Evolutionary conservation across 2,113 vertebrate species (phyloP).

Genomic region (Ariopsis seemanni): DNA sequence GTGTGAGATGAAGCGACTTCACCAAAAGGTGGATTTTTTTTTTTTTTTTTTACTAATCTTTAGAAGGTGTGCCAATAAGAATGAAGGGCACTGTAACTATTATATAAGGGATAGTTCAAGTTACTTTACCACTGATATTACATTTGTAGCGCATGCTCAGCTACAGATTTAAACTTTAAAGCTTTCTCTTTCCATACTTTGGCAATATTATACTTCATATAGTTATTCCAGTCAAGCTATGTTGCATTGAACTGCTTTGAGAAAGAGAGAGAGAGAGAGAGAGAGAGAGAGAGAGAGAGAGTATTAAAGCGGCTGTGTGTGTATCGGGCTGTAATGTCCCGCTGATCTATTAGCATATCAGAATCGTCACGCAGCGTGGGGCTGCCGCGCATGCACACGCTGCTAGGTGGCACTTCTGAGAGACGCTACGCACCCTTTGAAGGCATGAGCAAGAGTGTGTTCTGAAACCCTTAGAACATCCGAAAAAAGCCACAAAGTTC

Average conservation of each 20-base stretch:
- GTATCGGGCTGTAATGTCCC: conserved; percentile 76
- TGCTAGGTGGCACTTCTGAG: conserved; percentile 83
- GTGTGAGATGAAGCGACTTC: too few species aligned
- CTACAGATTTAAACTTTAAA: conserved; percentile 6
- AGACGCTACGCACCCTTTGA: conserved; percentile 73
- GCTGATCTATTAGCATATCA: conserved; percentile 83
- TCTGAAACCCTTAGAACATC: conserved; percentile 71
- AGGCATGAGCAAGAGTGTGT: conserved; percentile 71
- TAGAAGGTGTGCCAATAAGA: too few species aligned
- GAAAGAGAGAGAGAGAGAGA: conserved; percentile 37
- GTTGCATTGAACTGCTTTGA: not conserved
- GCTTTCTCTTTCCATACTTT: conserved; percentile 1
- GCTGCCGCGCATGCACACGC: conserved; percentile 71
- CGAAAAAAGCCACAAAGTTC: conserved; percentile 74
- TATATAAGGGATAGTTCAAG: not conserved
- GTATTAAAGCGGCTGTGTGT: conserved; percentile 74
- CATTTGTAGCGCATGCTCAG: not conserved
- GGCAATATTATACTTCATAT: conserved; percentile 20
- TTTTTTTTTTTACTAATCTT: too few species aligned
- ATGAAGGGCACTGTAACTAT: not conserved
- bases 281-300: conserved; percentile 35
- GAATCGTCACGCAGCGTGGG: conserved; percentile 75
- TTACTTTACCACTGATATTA: not conserved
- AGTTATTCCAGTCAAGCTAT: not conserved
- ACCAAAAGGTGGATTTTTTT: too few species aligned